Evolutionary conservation across 2,888 invertebrate species (phyloP), one percentile per base, ranked within the genome.

Genomic region (Escarpia spicata): DNA sequence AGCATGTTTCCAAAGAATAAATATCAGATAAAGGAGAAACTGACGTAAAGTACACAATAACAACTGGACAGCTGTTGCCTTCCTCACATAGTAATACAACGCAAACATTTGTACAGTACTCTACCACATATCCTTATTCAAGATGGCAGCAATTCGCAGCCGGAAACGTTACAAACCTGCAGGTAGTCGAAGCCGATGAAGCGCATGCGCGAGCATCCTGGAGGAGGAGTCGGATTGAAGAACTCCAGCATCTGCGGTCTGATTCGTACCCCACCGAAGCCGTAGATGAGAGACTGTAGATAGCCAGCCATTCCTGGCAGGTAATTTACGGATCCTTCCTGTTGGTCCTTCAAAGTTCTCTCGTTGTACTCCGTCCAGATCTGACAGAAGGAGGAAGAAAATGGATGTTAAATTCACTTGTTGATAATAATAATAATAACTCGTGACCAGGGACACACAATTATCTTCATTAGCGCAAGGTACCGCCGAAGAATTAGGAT

Each of bases 241-340:
- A 95, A 94, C 92, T 94, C 94, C n/a, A 95, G 92, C 90, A 92
- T 92, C 60, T 94, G 94, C 0, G 94, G 94, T 52, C 94, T 93
- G n/a, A 95, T 93, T 44, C 94, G 93, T 10, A 95, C 90, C 0
- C 95, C 95, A 19, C 93, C 94, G 91, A 93, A 95, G 90, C 95
- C 94, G 91, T 93, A 94, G 92, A 95, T 92, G 26, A 95, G 92
- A 15, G 95, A 94, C 93, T 95, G 94, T 15, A 95, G 89, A 90
- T 93, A 95, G 91, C 93, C 95, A 0, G 94, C 95, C 93, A 94
- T 94, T 26, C 94, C 95, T 10, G 95, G 94, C 15, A 95, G 93
- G 91, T 94, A 95, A 92, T 95, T 95, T 10, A 94, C 94, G 0
- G 92, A 75, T 43, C 94, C 93, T 15, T 45, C 91, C n/a, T 93